phyloP scores from a whole-genome alignment of 2,797 vertebrate species.

The Lagocephalus sceleratus region DNA sequence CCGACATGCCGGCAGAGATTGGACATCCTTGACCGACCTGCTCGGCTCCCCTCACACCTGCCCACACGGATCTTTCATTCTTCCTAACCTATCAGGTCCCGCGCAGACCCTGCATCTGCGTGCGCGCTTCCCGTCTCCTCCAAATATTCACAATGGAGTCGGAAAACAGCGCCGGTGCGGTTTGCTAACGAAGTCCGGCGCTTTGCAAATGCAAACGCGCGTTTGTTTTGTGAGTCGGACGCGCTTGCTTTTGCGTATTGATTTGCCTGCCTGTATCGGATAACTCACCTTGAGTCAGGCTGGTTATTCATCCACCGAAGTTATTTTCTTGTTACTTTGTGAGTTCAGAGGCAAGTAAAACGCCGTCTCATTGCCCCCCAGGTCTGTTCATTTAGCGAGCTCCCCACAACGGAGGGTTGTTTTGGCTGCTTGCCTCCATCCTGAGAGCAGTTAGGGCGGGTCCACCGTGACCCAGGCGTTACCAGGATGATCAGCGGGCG shows the following conservation, averaged over 20 bases:
- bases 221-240: conserved; percentile 44
- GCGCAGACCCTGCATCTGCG: conserved; percentile 10
- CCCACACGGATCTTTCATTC: conserved; percentile 30
- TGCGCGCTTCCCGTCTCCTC: conserved; percentile 7
- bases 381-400: conserved; percentile 52
- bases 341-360: no score
- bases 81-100: conserved; percentile 26
- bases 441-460: conserved; percentile 44
- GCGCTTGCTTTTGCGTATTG: conserved; percentile 53
- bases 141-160: conserved; percentile 7
- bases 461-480: conserved; percentile 41
- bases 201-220: conserved; percentile 36
- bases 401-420: conserved; percentile 42
- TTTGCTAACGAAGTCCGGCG: conserved; percentile 4
- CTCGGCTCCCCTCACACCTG: conserved; percentile 31
- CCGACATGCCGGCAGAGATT: conserved; percentile 27
- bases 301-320: conserved; percentile 40
- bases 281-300: conserved; percentile 32
- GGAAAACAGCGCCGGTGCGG: background rate
- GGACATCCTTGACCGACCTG: conserved; percentile 51
- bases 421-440: conserved; percentile 45
- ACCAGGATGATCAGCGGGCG: conserved; percentile 60
- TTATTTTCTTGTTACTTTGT: conserved; percentile 9
- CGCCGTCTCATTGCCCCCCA: conserved; percentile 9
- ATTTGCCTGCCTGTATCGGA: conserved; percentile 57